Conservation (phyloP, 2,888 invertebrate genomes). For the Himalopsyche japonica region DNA sequence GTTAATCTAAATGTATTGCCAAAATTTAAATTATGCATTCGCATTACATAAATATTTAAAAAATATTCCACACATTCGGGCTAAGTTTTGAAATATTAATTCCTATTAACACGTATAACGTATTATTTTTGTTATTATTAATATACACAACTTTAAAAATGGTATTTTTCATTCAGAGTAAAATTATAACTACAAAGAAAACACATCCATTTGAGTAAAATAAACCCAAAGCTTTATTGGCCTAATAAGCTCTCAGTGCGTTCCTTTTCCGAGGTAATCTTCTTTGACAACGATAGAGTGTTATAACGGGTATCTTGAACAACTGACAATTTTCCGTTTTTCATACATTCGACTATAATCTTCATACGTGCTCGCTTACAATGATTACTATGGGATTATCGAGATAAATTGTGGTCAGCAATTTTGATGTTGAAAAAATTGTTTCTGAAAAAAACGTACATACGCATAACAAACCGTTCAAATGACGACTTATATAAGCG, state of each 20-base stretch:
- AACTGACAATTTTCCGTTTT: neutral
- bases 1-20: no score
- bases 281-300: constrained; percentile 5
- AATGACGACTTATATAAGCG: no score
- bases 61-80: no score
- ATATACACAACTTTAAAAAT: no score
- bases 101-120: no score
- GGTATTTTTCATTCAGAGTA: neutral
- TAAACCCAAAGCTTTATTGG: neutral
- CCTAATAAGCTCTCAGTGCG: neutral
- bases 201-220: neutral
- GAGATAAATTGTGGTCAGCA: neutral
- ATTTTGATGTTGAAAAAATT: neutral
- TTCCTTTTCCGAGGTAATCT: neutral
- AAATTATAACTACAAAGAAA: no score
- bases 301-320: neutral
- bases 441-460: neutral
- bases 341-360: neutral
- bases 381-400: neutral
- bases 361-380: neutral
- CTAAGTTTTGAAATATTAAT: no score
- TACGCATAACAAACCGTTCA: no score
- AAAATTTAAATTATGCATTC: no score
- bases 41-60: no score
- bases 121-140: no score